A percentile compares a stretch with the other conserved stretches of the same genome.
phyloP scores from a whole-genome alignment of 2,888 invertebrate species.

The Linnaemya vulpina region DNA sequence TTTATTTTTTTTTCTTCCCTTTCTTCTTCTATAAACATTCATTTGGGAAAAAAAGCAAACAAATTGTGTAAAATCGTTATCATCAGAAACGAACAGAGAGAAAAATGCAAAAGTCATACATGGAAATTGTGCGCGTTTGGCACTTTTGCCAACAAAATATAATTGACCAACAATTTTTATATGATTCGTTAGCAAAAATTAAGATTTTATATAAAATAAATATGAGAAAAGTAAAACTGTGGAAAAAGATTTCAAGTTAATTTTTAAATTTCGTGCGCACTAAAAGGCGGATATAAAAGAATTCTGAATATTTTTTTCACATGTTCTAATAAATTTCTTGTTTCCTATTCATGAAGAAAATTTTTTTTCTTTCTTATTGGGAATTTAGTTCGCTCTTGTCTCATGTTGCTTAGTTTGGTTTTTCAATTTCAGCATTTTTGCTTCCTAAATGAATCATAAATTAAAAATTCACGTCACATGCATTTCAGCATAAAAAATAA shows the following conservation, averaged over 20 bases:
- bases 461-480: constrained; percentile 68
- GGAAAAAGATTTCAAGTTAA: not conserved
- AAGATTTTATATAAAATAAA: constrained; percentile 40
- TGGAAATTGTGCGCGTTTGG: constrained; percentile 78
- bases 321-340: not conserved
- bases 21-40: constrained; percentile 35
- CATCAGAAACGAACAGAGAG: constrained; percentile 50
- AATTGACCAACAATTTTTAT: constrained; percentile 83
- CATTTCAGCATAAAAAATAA: not conserved
- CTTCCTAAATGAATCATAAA: constrained; percentile 29
- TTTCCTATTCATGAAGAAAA: not conserved
- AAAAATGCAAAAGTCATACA: constrained; percentile 66
- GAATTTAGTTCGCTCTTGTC: constrained; percentile 1
- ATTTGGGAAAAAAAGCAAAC: constrained; percentile 25
- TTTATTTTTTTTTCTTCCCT: constrained; percentile 26
- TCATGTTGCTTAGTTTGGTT: constrained; percentile 38
- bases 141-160: constrained; percentile 78
- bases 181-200: constrained; percentile 82
- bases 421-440: constrained; percentile 41
- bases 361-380: constrained; percentile 4
- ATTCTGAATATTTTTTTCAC: too few species aligned
- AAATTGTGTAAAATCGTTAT: constrained; percentile 61
- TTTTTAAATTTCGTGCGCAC: not conserved
- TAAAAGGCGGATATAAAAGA: not conserved
- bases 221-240: not conserved